A percentile compares a stretch with the other conserved stretches of the same genome.
phyloP scores from a whole-genome alignment of 2,888 invertebrate species.

The Gryllus longicercus region DNA sequence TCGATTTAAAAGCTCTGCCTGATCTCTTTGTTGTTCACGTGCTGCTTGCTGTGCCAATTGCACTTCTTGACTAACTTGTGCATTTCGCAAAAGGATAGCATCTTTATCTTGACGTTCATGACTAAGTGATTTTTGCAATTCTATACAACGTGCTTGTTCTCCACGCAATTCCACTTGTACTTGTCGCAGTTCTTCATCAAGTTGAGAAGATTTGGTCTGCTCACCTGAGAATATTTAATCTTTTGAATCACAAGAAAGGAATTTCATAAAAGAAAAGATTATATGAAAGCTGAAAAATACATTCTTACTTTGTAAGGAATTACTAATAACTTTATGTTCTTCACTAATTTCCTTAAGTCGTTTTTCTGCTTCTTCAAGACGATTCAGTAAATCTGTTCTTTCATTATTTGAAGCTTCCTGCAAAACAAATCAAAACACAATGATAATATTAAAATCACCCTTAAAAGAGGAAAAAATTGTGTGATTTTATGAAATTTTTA shows the following conservation, averaged over 20 bases:
- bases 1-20: slow-evolving; percentile 58
- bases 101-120: slow-evolving; percentile 71
- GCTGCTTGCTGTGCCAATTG: slow-evolving; percentile 72
- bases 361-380: background rate
- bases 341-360: background rate
- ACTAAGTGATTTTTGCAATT: slow-evolving; percentile 39
- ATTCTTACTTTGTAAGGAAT: background rate
- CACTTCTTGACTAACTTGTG: slow-evolving; percentile 76
- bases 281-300: background rate
- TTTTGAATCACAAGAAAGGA: no score
- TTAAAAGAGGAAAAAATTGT: no score
- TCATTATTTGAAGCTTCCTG: background rate
- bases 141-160: slow-evolving; percentile 41
- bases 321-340: background rate
- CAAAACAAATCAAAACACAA: background rate
- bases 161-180: slow-evolving; percentile 44
- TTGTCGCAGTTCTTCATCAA: slow-evolving; percentile 43
- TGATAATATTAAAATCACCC: no score
- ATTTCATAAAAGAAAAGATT: no score
- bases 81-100: slow-evolving; percentile 69
- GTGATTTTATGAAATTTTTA: no score
- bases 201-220: background rate
- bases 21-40: slow-evolving; percentile 64
- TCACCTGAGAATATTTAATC: background rate
- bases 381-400: background rate